Base-by-base conservation (phyloP, 2,113 vertebrate genomes). In the Aleadryas rufinucha region DNA sequence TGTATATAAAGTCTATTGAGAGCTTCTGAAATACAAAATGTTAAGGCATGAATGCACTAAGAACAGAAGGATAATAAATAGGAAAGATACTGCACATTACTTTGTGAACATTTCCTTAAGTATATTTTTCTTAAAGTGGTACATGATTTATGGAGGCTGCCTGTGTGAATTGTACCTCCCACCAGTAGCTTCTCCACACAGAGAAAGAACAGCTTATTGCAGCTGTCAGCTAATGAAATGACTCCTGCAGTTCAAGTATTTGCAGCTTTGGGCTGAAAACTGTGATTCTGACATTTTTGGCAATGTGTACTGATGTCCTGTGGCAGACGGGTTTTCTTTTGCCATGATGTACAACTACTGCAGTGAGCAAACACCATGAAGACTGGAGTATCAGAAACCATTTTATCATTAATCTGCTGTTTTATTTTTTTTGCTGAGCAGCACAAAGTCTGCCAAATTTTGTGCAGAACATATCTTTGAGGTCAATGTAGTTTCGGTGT, bases 191-290 rank as follows among this genome's bases (percentile, higher is more conserved):
- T 92, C 83, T 87, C 69, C 68, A 57, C 56, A 56, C 11, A 74
- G 79, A 96, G 71, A 93, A 83, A 75, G 52, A 94, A 4, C 42
- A 93, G 82, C 68, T 89, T 94, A 92, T 91, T 96, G 71, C 79
- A 95, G 88, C 92, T 95, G 90, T 91, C 92, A 95, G 66, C 82
- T 96, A 94, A 88, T 93, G 84, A 95, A 93, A 88, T 68, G 87
- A 75, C 85, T 95, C 90, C 87, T 86, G 93, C 92, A 75, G 95
- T 54, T 97, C 61, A 91, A 91, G 42, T 52, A 78, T 75, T 41
- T 96, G 82, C 50, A 87, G 85, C 59, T 94, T 94, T 96, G 85
- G 86, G 44, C 57, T 96, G 83, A 78, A 92, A 92, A 92, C 75
- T 52, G 45, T 53, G 63, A 28, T 90, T 93, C 60, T 90, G 92